Evolutionary conservation across 2,113 vertebrate species (phyloP).

Genomic region (Tragelaphus scriptus): DNA sequence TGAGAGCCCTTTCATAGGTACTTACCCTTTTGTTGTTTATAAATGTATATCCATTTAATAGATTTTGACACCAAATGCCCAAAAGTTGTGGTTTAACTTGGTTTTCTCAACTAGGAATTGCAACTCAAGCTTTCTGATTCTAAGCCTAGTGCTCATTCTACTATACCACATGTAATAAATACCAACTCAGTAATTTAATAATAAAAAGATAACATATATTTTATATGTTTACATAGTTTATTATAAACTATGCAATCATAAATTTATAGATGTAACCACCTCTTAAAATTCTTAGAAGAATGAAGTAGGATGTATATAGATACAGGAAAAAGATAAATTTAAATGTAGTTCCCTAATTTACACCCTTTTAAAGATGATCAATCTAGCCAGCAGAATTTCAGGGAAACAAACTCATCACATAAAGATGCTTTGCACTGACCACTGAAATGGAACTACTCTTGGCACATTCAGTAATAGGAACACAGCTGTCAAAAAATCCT

Average conservation of each 20-base stretch:
- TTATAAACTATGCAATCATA: not conserved
- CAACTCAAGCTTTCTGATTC: not conserved
- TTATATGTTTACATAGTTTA: not conserved
- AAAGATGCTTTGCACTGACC: not conserved
- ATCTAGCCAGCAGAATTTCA: not conserved
- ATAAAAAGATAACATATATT: not conserved
- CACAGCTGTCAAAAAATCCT: not conserved
- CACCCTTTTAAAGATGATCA: not conserved
- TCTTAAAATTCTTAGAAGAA: not conserved
- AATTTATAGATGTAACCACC: not conserved
- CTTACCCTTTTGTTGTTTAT: not conserved
- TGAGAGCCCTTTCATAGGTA: not conserved
- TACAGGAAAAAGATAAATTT: not conserved
- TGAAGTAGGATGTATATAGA: not conserved
- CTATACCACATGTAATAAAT: not conserved
- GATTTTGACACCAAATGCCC: not conserved
- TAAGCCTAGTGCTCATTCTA: not conserved
- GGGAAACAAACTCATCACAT: not conserved
- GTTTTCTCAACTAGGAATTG: not conserved
- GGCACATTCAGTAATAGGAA: not conserved
- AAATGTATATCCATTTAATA: not conserved
- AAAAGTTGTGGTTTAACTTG: not conserved
- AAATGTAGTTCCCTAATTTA: not conserved
- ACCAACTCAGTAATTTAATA: not conserved
- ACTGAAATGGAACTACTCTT: not conserved